A percentile compares a stretch with the other conserved stretches of the same genome.
Evolutionary conservation across 2,888 invertebrate genomes (phyloP).

Genomic region (Hylaea fasciaria): DNA sequence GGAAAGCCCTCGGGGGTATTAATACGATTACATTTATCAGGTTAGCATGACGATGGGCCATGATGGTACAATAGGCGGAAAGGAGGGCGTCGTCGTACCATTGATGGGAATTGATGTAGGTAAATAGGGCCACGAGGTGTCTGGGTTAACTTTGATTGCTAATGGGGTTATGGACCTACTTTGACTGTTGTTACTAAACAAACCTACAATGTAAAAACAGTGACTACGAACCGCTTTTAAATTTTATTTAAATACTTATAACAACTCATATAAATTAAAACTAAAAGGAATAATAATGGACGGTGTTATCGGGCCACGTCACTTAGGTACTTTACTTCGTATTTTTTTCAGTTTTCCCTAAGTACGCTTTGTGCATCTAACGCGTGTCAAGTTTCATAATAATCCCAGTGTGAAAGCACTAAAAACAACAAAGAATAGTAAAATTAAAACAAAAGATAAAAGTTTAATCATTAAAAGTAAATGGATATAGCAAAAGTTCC

Average conservation of each 20-base stretch:
- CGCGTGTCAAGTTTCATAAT: no score
- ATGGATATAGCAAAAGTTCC: background rate
- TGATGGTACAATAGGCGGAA: constrained; percentile 9
- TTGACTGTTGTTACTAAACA: background rate
- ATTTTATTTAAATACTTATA: no score
- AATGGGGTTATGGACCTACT: background rate
- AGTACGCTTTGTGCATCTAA: no score
- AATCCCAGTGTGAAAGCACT: no score
- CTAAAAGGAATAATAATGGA: no score
- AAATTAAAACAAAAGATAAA: background rate
- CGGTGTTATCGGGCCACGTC: no score
- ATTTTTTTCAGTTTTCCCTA: no score
- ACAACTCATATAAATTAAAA: no score
- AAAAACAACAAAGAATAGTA: background rate
- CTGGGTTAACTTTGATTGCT: constrained; percentile 3
- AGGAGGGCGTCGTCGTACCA: constrained; percentile 4
- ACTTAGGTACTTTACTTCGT: no score
- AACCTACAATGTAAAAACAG: background rate
- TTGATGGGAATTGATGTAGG: constrained; percentile 9
- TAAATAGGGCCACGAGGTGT: constrained; percentile 5
- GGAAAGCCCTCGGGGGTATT: constrained; percentile 47
- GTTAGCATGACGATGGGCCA: constrained; percentile 16
- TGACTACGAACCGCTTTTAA: no score
- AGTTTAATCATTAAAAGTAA: background rate
- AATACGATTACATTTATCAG: constrained; percentile 53